Base-by-base conservation (phyloP, 1,140 invertebrate species). In the Drosophila oshimai region DNA sequence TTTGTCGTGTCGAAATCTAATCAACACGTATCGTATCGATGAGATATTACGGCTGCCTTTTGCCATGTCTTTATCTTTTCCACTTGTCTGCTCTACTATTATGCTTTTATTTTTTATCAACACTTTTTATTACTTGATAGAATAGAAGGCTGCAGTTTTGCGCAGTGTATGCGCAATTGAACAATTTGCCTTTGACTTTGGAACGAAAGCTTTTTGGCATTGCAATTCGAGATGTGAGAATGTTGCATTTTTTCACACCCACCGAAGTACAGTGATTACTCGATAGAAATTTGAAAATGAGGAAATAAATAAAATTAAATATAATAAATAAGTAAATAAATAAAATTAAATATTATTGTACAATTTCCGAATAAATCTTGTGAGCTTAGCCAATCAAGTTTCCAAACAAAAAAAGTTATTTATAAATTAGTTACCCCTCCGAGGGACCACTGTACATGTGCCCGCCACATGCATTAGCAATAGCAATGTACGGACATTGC, bases 21-120 rank as follows among this genome's bases (percentile, higher is more conserved):
- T 86, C 81, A 81, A 76, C 72, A 81, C 76, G 51, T 86, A 76
- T 86, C 81, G 76, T 72, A 80, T 62, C 77, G 72, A 74, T 79
- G 69, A 45, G 61, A 74, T 64, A 55, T 78, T 78, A 51, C 72
- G 65, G 41, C 51, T 61, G 67, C 50, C 60, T 53, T 53, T 70
- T 45, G 17, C 46, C 49, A 67, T 65, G 65, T 73, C 73, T 81
- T 55, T 81, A 58, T 47, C 51, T 39, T 75, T 54, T 17, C 13
- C 49, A 55, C 22, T 53, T 34, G 36, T 17, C n/a, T 29, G 41
- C 28, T 37, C 13, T 39, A 22, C 61, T 45, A 36, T 13, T 31
- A 46, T 37, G 29, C 15, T 34, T 47, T 55, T 37, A 37, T 13
- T 65, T 31, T 22, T 24, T 31, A 34, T 33, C 22, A 6, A 33